A percentile compares a stretch with the other conserved stretches of the same genome.
Evolutionary conservation across 2,888 invertebrate species (phyloP).

Genomic region (Drosophila cognata): DNA sequence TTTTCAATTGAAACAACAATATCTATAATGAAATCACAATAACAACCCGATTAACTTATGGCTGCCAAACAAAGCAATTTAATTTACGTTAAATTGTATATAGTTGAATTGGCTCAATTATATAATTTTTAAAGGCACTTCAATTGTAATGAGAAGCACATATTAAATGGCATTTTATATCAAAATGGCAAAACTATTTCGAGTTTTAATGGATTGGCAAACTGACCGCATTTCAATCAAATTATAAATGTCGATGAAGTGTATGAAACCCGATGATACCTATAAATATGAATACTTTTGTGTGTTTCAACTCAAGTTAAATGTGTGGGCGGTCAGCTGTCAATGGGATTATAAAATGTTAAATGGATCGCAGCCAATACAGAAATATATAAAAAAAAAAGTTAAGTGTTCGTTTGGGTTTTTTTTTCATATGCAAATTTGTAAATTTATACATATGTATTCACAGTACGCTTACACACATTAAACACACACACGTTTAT

Average conservation of each 20-base stretch:
- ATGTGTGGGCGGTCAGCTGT: background rate
- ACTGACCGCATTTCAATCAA: slow-evolving; percentile 61
- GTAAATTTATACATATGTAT: background rate
- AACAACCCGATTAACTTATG: slow-evolving; percentile 31
- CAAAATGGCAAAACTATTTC: slow-evolving; percentile 4
- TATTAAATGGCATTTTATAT: slow-evolving; percentile 36
- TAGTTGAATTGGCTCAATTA: background rate
- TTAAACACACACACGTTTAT: background rate
- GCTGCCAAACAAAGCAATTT: background rate
- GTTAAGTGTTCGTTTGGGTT: background rate
- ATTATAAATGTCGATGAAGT: slow-evolving; percentile 62
- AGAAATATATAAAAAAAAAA: background rate
- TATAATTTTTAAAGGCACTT: background rate
- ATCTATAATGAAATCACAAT: slow-evolving; percentile 35
- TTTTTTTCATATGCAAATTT: background rate
- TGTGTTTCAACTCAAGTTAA: background rate
- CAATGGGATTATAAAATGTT: slow-evolving; percentile 11
- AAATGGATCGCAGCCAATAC: background rate
- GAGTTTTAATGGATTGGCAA: slow-evolving; percentile 17
- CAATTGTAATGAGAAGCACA: slow-evolving; percentile 9
- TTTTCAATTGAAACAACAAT: slow-evolving; percentile 57
- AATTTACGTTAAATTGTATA: slow-evolving; percentile 2
- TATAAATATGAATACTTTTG: background rate
- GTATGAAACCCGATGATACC: slow-evolving; percentile 58
- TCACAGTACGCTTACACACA: background rate